phyloP scores from a whole-genome alignment of 2,113 vertebrate genomes.

The Bagarius yarrelli region DNA sequence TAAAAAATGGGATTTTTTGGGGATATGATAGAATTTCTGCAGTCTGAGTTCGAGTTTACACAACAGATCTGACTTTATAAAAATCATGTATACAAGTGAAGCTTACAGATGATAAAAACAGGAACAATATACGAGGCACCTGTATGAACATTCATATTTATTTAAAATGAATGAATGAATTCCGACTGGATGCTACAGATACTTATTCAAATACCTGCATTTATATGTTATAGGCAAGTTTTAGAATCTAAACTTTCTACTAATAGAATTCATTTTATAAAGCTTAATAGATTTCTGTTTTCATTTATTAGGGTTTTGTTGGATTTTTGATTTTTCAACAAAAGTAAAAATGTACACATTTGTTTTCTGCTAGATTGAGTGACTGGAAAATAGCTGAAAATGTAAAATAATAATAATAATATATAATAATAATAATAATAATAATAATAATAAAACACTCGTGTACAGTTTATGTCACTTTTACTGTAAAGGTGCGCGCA shows the following conservation, averaged over 20 bases:
- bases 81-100: not conserved
- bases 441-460: not conserved
- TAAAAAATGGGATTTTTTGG: too few relatives aligned
- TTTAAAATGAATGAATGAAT: too few relatives aligned
- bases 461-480: not conserved
- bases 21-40: not conserved
- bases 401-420: too few relatives aligned
- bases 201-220: not conserved
- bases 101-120: not conserved
- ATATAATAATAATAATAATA: too few relatives aligned
- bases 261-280: not conserved
- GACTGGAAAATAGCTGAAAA: too few relatives aligned
- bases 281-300: not conserved
- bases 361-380: too few relatives aligned
- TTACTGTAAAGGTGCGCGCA: not conserved
- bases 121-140: not conserved
- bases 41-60: not conserved
- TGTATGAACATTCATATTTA: too few relatives aligned
- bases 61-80: not conserved
- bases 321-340: not conserved
- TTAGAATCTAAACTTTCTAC: not conserved
- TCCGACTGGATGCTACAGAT: not conserved
- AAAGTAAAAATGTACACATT: not conserved
- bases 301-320: not conserved
- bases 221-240: not conserved